These are phyloP conservation scores for Cephus pulcher DNA, from an alignment of 2,888 invertebrate species.

Conservation along the genomic window DNA sequence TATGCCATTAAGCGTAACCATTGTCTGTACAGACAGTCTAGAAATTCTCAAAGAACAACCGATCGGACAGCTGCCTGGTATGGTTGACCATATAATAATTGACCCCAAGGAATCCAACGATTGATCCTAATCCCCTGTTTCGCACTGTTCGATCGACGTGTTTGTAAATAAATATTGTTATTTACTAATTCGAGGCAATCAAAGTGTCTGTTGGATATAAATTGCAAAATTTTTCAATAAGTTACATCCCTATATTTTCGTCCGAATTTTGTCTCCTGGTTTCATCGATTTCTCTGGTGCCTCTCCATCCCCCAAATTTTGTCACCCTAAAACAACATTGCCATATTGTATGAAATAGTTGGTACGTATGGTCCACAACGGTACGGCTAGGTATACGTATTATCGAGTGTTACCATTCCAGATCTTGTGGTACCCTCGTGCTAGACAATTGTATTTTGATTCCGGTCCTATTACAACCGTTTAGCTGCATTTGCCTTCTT, in stretches of 20 bases:
- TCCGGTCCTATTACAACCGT: conserved; percentile 59
- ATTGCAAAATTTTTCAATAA: neutral
- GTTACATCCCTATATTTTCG: neutral
- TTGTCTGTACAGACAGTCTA: neutral
- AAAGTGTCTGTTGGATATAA: neutral
- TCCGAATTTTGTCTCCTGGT: conserved; percentile 18
- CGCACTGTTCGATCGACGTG: neutral
- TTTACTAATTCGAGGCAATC: neutral
- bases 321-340: conserved; percentile 36
- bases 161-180: neutral
- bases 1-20: neutral
- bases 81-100: neutral
- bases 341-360: neutral
- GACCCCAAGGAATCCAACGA: neutral
- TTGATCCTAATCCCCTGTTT: neutral
- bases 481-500: conserved; percentile 64
- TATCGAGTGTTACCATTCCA: conserved; percentile 8
- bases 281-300: conserved; percentile 22
- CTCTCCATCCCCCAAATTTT: neutral
- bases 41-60: neutral
- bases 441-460: conserved; percentile 59
- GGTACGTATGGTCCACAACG: neutral
- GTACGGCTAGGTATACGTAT: neutral
- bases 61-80: neutral
- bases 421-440: conserved; percentile 31